Evolutionary conservation across 2,113 vertebrate genomes (phyloP), one percentile per base, ranked within the genome.

Genomic region (Megalops atlanticus): DNA sequence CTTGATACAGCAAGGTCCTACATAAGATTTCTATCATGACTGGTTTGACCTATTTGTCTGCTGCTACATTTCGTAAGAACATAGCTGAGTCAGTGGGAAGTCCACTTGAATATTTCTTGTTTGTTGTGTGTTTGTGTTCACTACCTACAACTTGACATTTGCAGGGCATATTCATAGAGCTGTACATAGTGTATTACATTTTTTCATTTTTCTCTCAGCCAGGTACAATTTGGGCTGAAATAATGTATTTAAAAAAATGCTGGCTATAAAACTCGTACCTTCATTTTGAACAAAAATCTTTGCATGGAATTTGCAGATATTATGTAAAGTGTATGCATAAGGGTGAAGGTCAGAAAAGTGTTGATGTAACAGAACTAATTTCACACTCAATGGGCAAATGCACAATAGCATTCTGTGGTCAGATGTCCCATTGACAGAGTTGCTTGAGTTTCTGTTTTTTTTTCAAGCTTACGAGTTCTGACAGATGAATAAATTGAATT

Each of bases 221-320:
- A 82, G 82, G 74, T 84, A 47, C 74, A 43, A 69, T 52, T 49
- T 84, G 76, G 43, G 69, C 43, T 54, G 43, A 35, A 80, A 73
- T 84, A 47, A 79, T 82, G 40, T 79, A 75, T 74, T 74, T 54
- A 33, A 33, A 77, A 84, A 64, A 12, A 49, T n/a, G n/a, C n/a
- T n/a, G n/a, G n/a, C n/a, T n/a, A n/a, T 58, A 6, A n/a, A 64
- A 27, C 58, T 64, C n/a, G 24, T n/a, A 27, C 36, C 27, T 10
- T 18, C 36, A 38, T 71, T 35, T 27, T 38, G 33, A 38, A 21
- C 16, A 18, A 7, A 71, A 71, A 36, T 71, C 24, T 3, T 12
- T 33, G 6, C 16, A 21, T 36, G 69, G 69, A 33, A 71, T 71
- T 38, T 70, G 33, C 36, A 71, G 58, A 31, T n/a, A 71, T 38